A percentile compares a stretch with the other conserved stretches of the same genome.
These are phyloP conservation scores for Heliothis subflexa DNA, from an alignment of 1,140 invertebrate genomes.

Conservation along the genomic window DNA sequence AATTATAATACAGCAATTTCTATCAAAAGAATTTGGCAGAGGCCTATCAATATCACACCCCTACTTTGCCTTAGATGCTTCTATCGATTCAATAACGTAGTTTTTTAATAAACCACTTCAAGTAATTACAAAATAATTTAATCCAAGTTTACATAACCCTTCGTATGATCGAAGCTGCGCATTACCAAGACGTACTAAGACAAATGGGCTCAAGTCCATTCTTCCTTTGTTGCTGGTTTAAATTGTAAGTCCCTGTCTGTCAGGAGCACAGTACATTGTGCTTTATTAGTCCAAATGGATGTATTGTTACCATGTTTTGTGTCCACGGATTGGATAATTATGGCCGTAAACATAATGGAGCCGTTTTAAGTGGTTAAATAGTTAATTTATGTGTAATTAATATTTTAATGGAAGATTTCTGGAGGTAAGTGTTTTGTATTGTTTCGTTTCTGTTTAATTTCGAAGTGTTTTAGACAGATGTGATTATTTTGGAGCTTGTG, in stretches of 20 bases:
- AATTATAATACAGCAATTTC: no score
- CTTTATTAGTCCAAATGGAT: conserved; percentile 30
- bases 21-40: no score
- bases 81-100: no score
- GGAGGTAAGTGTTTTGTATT: no score
- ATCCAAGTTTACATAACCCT: not conserved
- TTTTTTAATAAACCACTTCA: no score
- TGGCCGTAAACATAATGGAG: conserved; percentile 10
- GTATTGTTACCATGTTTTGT: conserved; percentile 36
- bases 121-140: not conserved
- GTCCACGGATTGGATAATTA: conserved; percentile 19
- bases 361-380: not conserved
- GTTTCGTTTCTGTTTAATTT: no score
- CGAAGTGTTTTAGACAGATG: no score
- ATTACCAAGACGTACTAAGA: conserved; percentile 18
- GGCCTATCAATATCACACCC: no score
- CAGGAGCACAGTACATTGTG: conserved; percentile 10
- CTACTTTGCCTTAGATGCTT: no score
- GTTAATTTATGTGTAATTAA: not conserved
- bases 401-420: not conserved
- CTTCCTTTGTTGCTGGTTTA: conserved; percentile 26
- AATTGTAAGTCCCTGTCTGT: conserved; percentile 15
- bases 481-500: no score
- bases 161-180: not conserved
- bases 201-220: conserved; percentile 22